These are phyloP conservation scores for Mimumesa dahlbomi DNA, from an alignment of 2,888 invertebrate species.

Conservation along the genomic window DNA sequence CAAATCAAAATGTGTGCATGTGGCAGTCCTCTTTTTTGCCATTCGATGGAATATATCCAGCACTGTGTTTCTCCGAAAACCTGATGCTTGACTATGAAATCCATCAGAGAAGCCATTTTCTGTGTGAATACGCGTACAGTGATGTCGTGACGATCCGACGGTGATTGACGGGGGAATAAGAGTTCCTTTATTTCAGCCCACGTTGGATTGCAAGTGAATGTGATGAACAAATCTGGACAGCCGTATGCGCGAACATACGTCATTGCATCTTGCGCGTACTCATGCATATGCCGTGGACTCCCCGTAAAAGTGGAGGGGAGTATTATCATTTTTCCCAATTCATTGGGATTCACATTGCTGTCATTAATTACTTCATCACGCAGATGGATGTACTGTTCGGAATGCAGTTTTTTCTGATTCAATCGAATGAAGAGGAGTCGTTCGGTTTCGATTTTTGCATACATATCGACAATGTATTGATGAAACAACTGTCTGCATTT, in stretches of 20 bases:
- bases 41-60: conserved; percentile 63
- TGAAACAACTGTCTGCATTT: conserved; percentile 67
- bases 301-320: conserved; percentile 65
- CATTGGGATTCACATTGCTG: conserved; percentile 27
- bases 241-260: too few relatives aligned
- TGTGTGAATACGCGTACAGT: conserved; percentile 63
- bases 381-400: conserved; percentile 71
- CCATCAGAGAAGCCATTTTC: conserved; percentile 58
- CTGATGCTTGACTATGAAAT: conserved; percentile 51
- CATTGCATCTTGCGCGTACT: conserved; percentile 53
- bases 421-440: conserved; percentile 68
- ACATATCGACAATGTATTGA: conserved; percentile 77
- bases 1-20: conserved; percentile 65
- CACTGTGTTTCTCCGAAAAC: conserved; percentile 60
- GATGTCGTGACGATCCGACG: conserved; percentile 65
- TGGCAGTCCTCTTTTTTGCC: conserved; percentile 72
- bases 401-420: conserved; percentile 70
- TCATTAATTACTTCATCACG: conserved; percentile 64
- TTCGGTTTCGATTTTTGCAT: conserved; percentile 76
- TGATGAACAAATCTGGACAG: too few relatives aligned
- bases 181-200: conserved; percentile 68
- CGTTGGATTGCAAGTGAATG: conserved; percentile 54
- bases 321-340: conserved; percentile 33
- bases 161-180: conserved; percentile 52
- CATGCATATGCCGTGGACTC: conserved; percentile 70